A percentile compares a stretch with the other conserved stretches of the same genome.
These are phyloP conservation scores for Scartelaos histophorus DNA, from an alignment of 2,113 vertebrate species.

Conservation along the genomic window DNA sequence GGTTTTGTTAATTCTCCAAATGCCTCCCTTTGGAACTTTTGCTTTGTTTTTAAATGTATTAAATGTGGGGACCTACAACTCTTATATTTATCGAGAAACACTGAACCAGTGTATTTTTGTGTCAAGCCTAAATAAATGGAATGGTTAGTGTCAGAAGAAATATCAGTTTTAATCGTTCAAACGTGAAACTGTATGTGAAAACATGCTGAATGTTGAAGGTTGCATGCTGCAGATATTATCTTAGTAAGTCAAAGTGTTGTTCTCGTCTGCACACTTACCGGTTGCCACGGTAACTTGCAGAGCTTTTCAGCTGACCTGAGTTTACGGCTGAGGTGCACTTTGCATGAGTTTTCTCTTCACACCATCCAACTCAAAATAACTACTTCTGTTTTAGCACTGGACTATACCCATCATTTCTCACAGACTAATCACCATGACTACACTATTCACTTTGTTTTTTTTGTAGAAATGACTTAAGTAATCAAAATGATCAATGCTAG, in stretches of 20 bases:
- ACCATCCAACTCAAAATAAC: slow-evolving; percentile 16
- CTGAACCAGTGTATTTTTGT: neutral
- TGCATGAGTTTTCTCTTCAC: slow-evolving; percentile 31
- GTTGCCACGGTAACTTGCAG: slow-evolving; percentile 64
- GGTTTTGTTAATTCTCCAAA: no score
- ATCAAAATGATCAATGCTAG: no score
- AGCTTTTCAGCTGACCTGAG: slow-evolving; percentile 48
- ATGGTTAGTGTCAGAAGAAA: neutral
- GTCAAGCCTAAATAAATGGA: neutral
- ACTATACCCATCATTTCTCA: neutral
- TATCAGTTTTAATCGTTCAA: neutral
- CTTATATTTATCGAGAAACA: neutral
- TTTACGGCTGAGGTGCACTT: slow-evolving; percentile 46
- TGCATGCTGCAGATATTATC: slow-evolving; percentile 24
- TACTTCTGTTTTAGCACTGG: neutral
- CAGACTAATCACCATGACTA: neutral
- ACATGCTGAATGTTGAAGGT: neutral
- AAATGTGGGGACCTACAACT: neutral
- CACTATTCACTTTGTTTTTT: neutral
- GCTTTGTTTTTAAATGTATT: no score
- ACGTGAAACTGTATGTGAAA: neutral
- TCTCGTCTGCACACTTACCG: slow-evolving; percentile 50
- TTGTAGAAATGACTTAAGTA: no score
- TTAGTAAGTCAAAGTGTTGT: slow-evolving; percentile 34
- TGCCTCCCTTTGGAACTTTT: no score